A percentile compares a stretch with the other conserved stretches of the same genome.
Conservation (phyloP, 2,797 vertebrate species). For the Pseudochirops corinnae region DNA sequence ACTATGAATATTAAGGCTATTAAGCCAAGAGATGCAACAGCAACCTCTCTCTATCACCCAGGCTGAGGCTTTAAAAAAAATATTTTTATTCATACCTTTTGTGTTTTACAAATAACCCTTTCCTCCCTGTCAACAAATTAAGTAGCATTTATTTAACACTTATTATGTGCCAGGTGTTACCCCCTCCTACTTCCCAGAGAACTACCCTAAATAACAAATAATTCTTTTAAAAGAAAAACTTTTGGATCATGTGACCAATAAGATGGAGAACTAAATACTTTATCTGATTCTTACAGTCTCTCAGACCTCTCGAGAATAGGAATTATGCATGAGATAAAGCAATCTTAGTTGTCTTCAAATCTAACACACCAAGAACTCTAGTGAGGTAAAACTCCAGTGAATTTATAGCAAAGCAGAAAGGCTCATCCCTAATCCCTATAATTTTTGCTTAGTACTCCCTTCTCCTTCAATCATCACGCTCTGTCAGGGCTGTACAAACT, state of each 20-base stretch:
- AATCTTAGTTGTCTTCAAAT: not conserved
- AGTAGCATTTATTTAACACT: not conserved
- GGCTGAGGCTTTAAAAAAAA: not conserved
- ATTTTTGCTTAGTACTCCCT: not conserved
- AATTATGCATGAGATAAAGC: not conserved
- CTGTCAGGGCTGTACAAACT: not conserved
- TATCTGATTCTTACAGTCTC: not conserved
- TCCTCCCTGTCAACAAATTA: not conserved
- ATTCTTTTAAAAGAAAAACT: not conserved
- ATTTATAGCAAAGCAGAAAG: not conserved
- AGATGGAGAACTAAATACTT: not conserved
- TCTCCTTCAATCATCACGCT: not conserved
- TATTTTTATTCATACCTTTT: not conserved
- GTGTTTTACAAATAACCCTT: not conserved
- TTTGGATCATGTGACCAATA: not conserved
- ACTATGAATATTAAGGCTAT: conserved; percentile 1
- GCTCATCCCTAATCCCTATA: not conserved
- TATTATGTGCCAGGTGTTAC: not conserved
- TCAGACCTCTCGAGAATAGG: not conserved
- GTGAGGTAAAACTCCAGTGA: not conserved
- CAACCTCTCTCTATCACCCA: not conserved
- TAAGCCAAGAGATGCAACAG: conserved; percentile 31
- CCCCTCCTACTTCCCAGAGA: not conserved
- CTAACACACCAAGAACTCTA: not conserved
- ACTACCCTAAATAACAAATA: not conserved